Base-by-base conservation (phyloP, 2,888 invertebrate genomes). In the Falcaria lacertinaria region DNA sequence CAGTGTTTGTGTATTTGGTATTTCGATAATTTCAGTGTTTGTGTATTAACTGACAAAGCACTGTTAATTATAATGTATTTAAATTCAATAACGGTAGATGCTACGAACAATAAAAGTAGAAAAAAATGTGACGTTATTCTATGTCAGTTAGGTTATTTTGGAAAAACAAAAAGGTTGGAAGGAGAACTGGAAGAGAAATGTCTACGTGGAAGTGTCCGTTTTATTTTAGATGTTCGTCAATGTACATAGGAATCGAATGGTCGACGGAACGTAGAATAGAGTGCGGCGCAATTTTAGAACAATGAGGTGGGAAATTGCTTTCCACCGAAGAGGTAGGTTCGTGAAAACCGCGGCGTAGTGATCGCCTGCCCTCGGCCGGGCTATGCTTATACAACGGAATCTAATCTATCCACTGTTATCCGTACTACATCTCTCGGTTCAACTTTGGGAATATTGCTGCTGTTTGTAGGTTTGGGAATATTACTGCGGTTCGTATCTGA, bases 231-330 rank as follows among this genome's bases (percentile, higher is more conserved):
- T 67, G 60, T 71, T 69, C 69, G 64, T 67, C 66, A 65, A 69
- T 69, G 57, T 63, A 28, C 28, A 28, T 28, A 55, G 57, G 68
- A 67, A 64, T 60, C 53, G 60, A 64, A 64, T 64, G 61, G 64
- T 62, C 65, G 64, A 64, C 51, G 59, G 57, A 60, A 69, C 64
- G 54, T 57, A 50, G 60, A 55, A 63, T 57, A 54, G 59, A 66
- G 66, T 60, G 71, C 64, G 70, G 70, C 64, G 70, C 74, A 80
- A 82, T 81, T 81, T 78, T 75, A 77, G 78, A 82, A 84, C 80
- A 82, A 82, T 79, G 76, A 76, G 69, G 66, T 74, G 67, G 74
- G 74, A 80, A 81, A 83, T 84, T 80, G 83, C 72, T 76, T 81
- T 74, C 70, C 52, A 60, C 49, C 57, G 60, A 60, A 61, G 60